Base-by-base conservation (phyloP, 2,113 vertebrate genomes). In the Oreochromis aureus region DNA sequence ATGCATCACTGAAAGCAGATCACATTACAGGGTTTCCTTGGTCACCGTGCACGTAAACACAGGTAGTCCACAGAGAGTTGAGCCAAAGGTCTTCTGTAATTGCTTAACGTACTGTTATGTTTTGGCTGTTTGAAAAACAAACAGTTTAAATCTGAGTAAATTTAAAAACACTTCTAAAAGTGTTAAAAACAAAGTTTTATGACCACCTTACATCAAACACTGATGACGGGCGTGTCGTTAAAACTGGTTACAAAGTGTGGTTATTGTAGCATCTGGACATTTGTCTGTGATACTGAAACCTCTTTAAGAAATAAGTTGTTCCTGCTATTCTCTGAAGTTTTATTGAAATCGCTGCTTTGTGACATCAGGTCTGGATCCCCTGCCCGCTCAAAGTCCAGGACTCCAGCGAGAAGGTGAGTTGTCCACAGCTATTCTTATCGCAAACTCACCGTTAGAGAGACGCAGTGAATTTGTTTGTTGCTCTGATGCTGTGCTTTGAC, bases 341-440 rank as follows among this genome's bases (percentile, higher is more conserved):
- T 34, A 34, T 34, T 56, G 13, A 76, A 76, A 34, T 51, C 2
- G 12, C 6, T 30, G 63, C 19, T 18, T 19, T 79, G 36, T 84
- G 1, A 18, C 53, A 18, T 46, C 61, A 97, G 97, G 93, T 97
- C 97, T 71, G 96, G 94, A 10, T 97, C 96, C 16, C 94, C 69
- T 5, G 95, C 93, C 3, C 96, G 96, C 7, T 95, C 94, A 56
- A 97, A 96, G 94, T 97, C 97, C 82, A 95, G 96, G 94, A 96
- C 93, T 90, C 95, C 97, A 18, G 94, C 86, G 11, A 95, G 96
- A 90, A 96, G 96, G 95, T 97, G 41, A 15, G 89, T 54, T 27
- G 54, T 39, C 46, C 44, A 12, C 71, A 32, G 32, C 13, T 19
- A 0, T 2, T 83, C 13, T 36, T 63, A 24, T 10, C n/a, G 9